Evolutionary conservation across 2,113 vertebrate species (phyloP), one percentile per base, ranked within the genome.

Genomic region (Syngnathus floridae): DNA sequence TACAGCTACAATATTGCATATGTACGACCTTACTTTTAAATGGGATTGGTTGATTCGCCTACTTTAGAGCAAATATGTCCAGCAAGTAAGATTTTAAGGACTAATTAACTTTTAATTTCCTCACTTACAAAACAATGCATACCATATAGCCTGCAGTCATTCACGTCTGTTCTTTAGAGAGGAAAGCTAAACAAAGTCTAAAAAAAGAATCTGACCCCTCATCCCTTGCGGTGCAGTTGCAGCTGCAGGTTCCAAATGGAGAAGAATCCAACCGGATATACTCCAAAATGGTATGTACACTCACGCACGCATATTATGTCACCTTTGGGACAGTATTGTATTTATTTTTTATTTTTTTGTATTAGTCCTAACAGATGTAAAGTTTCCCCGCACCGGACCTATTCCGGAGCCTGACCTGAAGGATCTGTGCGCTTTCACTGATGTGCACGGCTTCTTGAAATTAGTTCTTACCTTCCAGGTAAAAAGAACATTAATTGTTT

Each of bases 231-330:
- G 19, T 76, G 11, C 60, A 89, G 88, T 90, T 62, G 87, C 86
- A 78, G 83, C 83, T 11, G 85, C 88, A 55, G 89, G 89, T 65
- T 64, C 66, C 26, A 89, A 87, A 88, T 87, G 82, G 65, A 63
- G 52, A 43, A 78, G 70, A 19, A 59, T 81, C 55, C 14, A 67
- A 59, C 59, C 70, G 58, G 45, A 75, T 62, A 69, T 70, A 0
- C 70, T 90, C 26, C 66, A 83, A 9, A 36, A 66, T 51, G 89
- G 89, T 89, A 71, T 61, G 76, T 62, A 9, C 4, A 64, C 38
- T 36, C 55, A 46, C 14, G 4, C 55, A 46, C 14, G 4, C 51
- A 45, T 52, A 11, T 13, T 13, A 55, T 55, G 54, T 31, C 13
- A 57, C 55, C 35, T 57, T 26, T 57, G 22, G 22, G 11, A 55